These are phyloP conservation scores for Urocitellus parryii DNA, from an alignment of 2,113 vertebrate genomes.

Conservation along the genomic window DNA sequence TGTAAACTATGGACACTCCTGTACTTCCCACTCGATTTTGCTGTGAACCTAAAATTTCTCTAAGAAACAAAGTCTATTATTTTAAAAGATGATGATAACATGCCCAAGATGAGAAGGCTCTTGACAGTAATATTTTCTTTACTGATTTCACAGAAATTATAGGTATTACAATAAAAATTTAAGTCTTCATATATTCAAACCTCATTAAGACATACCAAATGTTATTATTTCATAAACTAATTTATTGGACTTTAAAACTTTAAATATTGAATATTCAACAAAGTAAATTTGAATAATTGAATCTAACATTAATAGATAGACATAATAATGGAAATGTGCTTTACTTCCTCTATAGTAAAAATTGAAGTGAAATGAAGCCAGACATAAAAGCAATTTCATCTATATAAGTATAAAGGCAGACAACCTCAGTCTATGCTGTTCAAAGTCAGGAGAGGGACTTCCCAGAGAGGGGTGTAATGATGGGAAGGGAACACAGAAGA, in stretches of 20 bases:
- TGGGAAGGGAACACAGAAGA: neutral
- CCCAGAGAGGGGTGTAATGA: neutral
- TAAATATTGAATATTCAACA: slow-evolving; percentile 60
- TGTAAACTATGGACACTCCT: neutral
- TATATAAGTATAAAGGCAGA: neutral
- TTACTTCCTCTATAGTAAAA: slow-evolving; percentile 52
- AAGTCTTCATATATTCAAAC: slow-evolving; percentile 64
- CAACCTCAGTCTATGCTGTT: neutral
- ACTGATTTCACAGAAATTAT: slow-evolving; percentile 44
- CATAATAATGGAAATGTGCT: slow-evolving; percentile 24
- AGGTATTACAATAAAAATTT: slow-evolving; percentile 42
- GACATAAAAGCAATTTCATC: slow-evolving; percentile 36
- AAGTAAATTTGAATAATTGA: slow-evolving; percentile 73
- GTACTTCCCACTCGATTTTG: neutral
- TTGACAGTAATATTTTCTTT: slow-evolving; percentile 59
- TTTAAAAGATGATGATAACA: neutral
- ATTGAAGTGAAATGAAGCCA: slow-evolving; percentile 57
- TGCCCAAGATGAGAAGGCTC: slow-evolving; percentile 3
- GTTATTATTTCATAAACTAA: slow-evolving; percentile 64
- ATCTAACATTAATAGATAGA: slow-evolving; percentile 29
- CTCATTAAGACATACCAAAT: slow-evolving; percentile 70
- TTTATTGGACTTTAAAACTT: slow-evolving; percentile 62
- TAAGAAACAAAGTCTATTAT: slow-evolving; percentile 29
- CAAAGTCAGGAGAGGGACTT: neutral
- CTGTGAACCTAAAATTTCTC: slow-evolving; percentile 4